Base-by-base conservation (phyloP, 2,113 vertebrate genomes). In the Nannospalax galili region DNA sequence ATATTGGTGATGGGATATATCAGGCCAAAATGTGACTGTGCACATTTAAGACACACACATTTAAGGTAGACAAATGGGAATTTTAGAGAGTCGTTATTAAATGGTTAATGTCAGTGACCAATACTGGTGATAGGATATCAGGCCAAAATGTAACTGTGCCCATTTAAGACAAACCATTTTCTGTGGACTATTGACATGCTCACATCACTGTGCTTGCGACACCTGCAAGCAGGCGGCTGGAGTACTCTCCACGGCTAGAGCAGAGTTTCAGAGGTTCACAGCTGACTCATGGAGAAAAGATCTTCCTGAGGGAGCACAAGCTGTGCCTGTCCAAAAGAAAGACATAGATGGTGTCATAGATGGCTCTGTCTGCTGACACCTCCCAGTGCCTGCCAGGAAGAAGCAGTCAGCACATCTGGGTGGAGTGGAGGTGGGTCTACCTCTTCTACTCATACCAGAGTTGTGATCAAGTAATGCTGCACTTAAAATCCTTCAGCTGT, bases 21-120 rank as follows among this genome's bases (percentile, higher is more conserved):
- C 87, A 81, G 64, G 65, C 72, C 85, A 78, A 92, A 95, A 74
- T 28, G 52, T 5, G 91, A 40, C 79, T 84, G 40, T 65, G 48
- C 6, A 9, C 28, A 16, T 60, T 73, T 73, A 45, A 81, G 75
- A 84, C n/a, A 84, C 6, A 11, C 26, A n/a, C n/a, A n/a, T n/a
- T n/a, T n/a, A n/a, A n/a, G n/a, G n/a, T n/a, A n/a, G n/a, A n/a
- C n/a, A 86, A 95, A 90, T 87, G 45, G 12, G 60, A 88, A 80
- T 94, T 95, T 93, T 91, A 88, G 73, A 67, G 24, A 37, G 22
- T 67, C 35, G 24, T 82, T 88, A 81, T 32, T 89, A 93, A 92
- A 88, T 88, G 74, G 93, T 95, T 93, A 70, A 92, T 85, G 67
- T 14, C 69, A 93, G 60, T 60, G 48, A 42, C 32, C 37, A 56